Base-by-base conservation (phyloP, 2,113 vertebrate genomes). In the Tympanuchus pallidicinctus region DNA sequence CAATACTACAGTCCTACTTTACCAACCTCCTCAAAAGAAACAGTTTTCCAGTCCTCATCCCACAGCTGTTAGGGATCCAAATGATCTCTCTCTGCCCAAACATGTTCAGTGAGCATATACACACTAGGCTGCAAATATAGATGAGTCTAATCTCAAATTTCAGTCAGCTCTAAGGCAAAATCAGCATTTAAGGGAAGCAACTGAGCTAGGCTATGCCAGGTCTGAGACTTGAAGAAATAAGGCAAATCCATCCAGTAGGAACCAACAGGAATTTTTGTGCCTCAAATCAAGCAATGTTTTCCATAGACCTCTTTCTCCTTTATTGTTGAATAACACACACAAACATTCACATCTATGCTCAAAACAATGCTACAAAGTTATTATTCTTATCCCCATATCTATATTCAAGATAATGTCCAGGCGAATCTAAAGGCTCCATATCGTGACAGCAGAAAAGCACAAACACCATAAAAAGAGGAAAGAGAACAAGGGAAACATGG, bases 71-170 rank as follows among this genome's bases (percentile, higher is more conserved):
- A 74, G 63, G 7, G 30, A 10, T 45, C 54, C 52, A 17, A 47
- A 65, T 28, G 63, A 25, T n/a, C 16, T 28, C 63, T 25, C 63
- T 40, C 36, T 57, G 38, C 7, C 54, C 54, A 71, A 69, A 50
- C 17, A 10, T 11, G 22, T 13, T 81, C 42, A 88, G 60, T 24
- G 22, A 24, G 21, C 30, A 15, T 7, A 21, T 17, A 32, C 11
- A 6, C 43, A 67, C 17, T 27, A 32, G 66, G 47, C 72, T 13
- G 52, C 6, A 2, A 0, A 0, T 28, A 10, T 3, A 65, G 40
- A 38, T 13, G 25, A 61, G 11, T 36, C 67, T 73, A 11, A 82
- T 80, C 63, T 85, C 79, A 70, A 73, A 63, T 4, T 27, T 45
- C 45, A 13, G 28, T 60, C 52, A 85, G 30, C 32, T 43, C 72